Evolutionary conservation across 2,113 vertebrate genomes (phyloP).

Genomic region (Piaya cayana): DNA sequence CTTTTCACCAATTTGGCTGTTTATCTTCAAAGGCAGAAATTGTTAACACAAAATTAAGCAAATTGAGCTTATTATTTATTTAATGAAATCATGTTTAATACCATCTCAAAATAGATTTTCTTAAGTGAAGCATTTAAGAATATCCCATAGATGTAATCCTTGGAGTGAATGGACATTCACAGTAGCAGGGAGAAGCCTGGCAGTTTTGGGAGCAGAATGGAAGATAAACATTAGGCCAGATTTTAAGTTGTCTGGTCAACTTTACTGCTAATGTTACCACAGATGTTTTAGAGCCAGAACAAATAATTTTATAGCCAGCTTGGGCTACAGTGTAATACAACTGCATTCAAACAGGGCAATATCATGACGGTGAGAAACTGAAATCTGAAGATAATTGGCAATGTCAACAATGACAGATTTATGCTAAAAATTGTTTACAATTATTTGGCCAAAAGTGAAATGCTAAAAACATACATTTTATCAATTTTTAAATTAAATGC

Average conservation of each 20-base stretch:
- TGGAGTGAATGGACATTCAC: background rate
- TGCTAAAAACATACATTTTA: background rate
- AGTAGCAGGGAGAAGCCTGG: background rate
- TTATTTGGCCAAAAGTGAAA: background rate
- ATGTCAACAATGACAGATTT: background rate
- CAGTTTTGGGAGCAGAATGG: background rate
- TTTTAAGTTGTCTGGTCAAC: slow-evolving; percentile 25
- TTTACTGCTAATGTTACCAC: background rate
- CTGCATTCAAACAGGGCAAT: background rate
- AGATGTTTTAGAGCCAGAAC: slow-evolving; percentile 43
- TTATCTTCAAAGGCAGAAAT: slow-evolving; percentile 1
- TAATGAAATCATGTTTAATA: background rate
- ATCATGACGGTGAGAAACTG: background rate
- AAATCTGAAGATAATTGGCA: slow-evolving; percentile 25
- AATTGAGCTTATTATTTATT: background rate
- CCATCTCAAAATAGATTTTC: background rate
- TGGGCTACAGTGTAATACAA: background rate
- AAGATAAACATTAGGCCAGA: background rate
- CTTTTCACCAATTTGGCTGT: slow-evolving; percentile 6
- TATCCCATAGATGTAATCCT: background rate
- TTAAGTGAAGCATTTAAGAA: slow-evolving; percentile 11
- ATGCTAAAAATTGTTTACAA: background rate
- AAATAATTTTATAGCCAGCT: slow-evolving; percentile 43
- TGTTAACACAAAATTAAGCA: background rate
- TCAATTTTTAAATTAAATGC: background rate